Base-by-base conservation (phyloP, 2,797 vertebrate genomes). In the Semaprochilodus insignis region DNA sequence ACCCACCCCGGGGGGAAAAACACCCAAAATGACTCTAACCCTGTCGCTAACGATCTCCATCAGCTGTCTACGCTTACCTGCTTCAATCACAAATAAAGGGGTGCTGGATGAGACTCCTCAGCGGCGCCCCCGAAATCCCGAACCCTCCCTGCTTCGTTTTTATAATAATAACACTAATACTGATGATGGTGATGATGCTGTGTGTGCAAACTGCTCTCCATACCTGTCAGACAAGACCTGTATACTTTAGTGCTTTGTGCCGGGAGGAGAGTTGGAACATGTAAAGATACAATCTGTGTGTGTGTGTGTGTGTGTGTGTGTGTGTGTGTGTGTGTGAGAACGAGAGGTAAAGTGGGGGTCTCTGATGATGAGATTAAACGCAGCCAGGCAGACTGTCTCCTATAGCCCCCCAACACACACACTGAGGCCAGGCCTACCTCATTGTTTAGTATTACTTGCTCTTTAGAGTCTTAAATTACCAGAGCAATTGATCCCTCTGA, bases 331-430 rank as follows among this genome's bases (percentile, higher is more conserved):
- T 23, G 73, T 10, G 74, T 16, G 62, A 15, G 75, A 23, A 13
- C n/a, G 71, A 69, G 81, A 62, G 78, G 82, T 94, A 95, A 90
- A 95, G 91, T 95, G 90, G 92, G 91, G 94, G 92, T 94, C 93
- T 93, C 94, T 93, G 95, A 96, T 96, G 96, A 94, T 88, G 94
- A 97, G 97, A 97, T 97, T 96, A 97, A 95, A 94, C 92, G 96
- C 90, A 96, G 97, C 97, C 97, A 96, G 97, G 96, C 97, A 97
- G 98, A 95, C 97, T 97, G 97, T 97, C 97, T 98, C 96, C 96
- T 95, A 72, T 90, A 90, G 94, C 93, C 87, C 88, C 52, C 83
- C 78, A 84, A 52, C 80, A 72, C 71, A 77, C 78, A 75, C 87
- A 88, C 69, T 1, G 81, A 79, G 81, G 94, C 94, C 95, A 95